Base-by-base conservation (phyloP, 2,888 invertebrate genomes). In the Himalopsyche kuldschensis region DNA sequence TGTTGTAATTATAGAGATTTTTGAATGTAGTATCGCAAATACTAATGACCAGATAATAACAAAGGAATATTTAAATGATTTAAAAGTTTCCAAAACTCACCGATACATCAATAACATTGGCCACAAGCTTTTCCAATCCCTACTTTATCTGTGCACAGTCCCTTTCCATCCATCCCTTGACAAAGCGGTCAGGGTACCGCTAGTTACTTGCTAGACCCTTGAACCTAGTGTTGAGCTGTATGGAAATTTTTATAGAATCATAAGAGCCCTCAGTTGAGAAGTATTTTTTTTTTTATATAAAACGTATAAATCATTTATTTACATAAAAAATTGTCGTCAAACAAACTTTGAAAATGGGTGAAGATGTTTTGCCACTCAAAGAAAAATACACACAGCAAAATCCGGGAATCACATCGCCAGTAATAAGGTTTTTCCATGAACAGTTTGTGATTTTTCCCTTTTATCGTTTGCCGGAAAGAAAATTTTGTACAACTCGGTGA, bases 141-240 rank as follows among this genome's bases (percentile, higher is more conserved):
- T 55, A 55, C 15, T 55, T 24, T 55, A 24, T 24, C 6, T 55
- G 20, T 24, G 20, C 6, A n/a, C 55, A 20, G 24, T 55, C 55
- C 55, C 55, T 55, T 55, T 55, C 55, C 20, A 55, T 20, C 24
- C 55, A n/a, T 1, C 24, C 20, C 24, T 20, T 55, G 20, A 46
- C 41, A 63, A 80, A 80, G 75, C 63, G 69, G 80, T 46, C 80
- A 80, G 63, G 80, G 41, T 75, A 80, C 80, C 80, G 35, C 80
- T 75, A 80, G 80, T 75, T 75, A 80, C 80, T 75, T 80, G 80
- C 75, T 20, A 55, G 55, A 15, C 55, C 55, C 55, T 55, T 55
- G 55, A 55, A 55, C 20, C 55, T 55, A 55, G 55, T 55, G 55
- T 20, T 55, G 55, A 55, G 55, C 55, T 55, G 20, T 20, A 1